Base-by-base conservation (phyloP, 2,797 vertebrate species). In the Chiroxiphia lanceolata region DNA sequence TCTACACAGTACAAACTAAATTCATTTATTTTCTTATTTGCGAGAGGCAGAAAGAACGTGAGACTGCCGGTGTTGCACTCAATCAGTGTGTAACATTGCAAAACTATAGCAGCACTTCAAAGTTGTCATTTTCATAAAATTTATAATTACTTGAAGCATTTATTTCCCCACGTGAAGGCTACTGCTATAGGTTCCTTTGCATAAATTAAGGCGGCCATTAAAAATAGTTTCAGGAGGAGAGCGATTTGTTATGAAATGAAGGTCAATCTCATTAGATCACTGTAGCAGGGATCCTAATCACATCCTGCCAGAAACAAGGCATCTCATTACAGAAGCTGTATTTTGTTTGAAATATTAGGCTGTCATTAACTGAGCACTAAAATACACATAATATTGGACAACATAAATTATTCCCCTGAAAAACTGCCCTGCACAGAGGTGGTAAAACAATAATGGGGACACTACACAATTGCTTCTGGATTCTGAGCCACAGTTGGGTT, bases 261-360 rank as follows among this genome's bases (percentile, higher is more conserved):
- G 95, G 95, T 95, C 94, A 96, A 82, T 82, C 94, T 96, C 91
- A 93, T 95, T 85, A 94, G 82, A 91, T 88, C 59, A 18, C 61
- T 56, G 47, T 40, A 89, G 72, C 92, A 86, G 83, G 87, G 65
- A 93, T 77, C 59, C 83, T 92, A 92, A 92, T 92, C 92, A 95
- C 81, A 91, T 79, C 89, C 90, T 91, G 89, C 70, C 65, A 95
- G 93, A 89, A 95, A 93, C 0, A 6, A 92, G 61, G 47, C 50
- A 72, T 76, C 95, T 96, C 96, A 94, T 97, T 96, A 96, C 70
- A 79, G 51, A 80, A 93, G 71, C 68, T 92, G 84, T 76, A 95
- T 86, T 95, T 91, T 92, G 75, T 79, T 93, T 94, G 93, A 96
- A 96, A 95, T 95, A 96, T 91, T 86, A 90, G 79, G 72, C 56